phyloP scores from a whole-genome alignment of 2,797 vertebrate species.

The Sebastes diaconus region DNA sequence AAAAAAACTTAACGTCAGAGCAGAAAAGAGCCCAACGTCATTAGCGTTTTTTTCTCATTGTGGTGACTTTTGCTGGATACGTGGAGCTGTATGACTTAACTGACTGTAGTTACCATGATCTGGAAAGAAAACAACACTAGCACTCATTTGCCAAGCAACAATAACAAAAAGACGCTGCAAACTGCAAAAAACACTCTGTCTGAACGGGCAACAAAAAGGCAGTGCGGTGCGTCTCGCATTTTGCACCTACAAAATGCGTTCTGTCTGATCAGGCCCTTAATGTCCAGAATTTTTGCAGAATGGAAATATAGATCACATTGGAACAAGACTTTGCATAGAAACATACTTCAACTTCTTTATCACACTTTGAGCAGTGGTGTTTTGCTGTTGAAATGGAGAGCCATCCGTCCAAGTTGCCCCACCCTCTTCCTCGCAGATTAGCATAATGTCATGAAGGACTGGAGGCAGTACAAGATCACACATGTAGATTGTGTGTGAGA shows the following conservation, averaged over 20 bases:
- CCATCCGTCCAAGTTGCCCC: background rate
- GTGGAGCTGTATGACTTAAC: too few relatives aligned
- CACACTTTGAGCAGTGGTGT: background rate
- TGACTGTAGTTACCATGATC: too few relatives aligned
- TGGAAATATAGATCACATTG: background rate
- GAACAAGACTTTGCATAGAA: background rate
- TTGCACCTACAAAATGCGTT: too few relatives aligned
- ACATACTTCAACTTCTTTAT: background rate
- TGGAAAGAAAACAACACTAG: too few relatives aligned
- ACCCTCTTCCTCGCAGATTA: constrained; percentile 24
- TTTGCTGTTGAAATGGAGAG: constrained; percentile 9
- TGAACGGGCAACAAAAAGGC: background rate
- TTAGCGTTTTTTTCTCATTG: too few relatives aligned
- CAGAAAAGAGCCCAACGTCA: too few relatives aligned
- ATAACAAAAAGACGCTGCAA: too few relatives aligned
- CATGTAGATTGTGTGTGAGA: background rate
- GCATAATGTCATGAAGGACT: constrained; percentile 6
- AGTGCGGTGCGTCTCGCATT: background rate
- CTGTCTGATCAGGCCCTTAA: background rate
- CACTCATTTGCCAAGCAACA: too few relatives aligned
- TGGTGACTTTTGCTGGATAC: too few relatives aligned
- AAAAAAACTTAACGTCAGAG: too few relatives aligned
- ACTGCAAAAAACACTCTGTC: too few relatives aligned
- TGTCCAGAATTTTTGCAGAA: background rate
- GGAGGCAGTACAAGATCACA: constrained; percentile 29